phyloP scores from a whole-genome alignment of 2,888 invertebrate species.

The Spisula subtruncata region DNA sequence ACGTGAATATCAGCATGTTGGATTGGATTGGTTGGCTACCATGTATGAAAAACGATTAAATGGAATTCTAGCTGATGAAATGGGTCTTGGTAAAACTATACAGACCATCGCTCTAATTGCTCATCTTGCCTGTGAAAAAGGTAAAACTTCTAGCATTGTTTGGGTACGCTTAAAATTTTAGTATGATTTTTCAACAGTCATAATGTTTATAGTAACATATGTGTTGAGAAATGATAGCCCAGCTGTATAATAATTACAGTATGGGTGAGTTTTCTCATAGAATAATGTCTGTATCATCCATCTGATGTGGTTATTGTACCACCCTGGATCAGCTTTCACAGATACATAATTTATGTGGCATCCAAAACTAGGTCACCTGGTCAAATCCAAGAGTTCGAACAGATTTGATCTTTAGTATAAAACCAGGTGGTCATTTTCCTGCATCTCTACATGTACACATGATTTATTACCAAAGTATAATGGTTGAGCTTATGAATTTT shows the following conservation, averaged over 20 bases:
- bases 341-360: background rate
- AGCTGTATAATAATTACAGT: slow-evolving; percentile 25
- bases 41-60: slow-evolving; percentile 93
- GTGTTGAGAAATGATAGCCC: slow-evolving; percentile 39
- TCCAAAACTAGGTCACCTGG: too few species aligned
- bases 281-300: slow-evolving; percentile 50
- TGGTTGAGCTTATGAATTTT: too few species aligned
- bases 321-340: slow-evolving; percentile 9
- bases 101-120: slow-evolving; percentile 99
- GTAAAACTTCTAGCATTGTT: slow-evolving; percentile 61
- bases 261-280: slow-evolving; percentile 56
- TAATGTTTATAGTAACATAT: too few species aligned
- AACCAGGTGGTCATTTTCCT: too few species aligned
- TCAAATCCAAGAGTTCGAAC: too few species aligned
- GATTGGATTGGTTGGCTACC: slow-evolving; percentile 99
- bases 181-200: background rate
- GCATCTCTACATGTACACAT: too few species aligned
- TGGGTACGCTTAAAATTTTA: too few species aligned
- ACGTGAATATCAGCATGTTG: slow-evolving; percentile 99
- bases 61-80: slow-evolving; percentile 99
- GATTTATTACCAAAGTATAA: too few species aligned
- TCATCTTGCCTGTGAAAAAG: slow-evolving; percentile 91
- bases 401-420: too few species aligned
- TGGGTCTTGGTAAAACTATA: slow-evolving; percentile 98
- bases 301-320: slow-evolving; percentile 37